These are phyloP conservation scores for Hirtodrosophila trivittata DNA, from an alignment of 2,888 invertebrate genomes.

Conservation along the genomic window DNA sequence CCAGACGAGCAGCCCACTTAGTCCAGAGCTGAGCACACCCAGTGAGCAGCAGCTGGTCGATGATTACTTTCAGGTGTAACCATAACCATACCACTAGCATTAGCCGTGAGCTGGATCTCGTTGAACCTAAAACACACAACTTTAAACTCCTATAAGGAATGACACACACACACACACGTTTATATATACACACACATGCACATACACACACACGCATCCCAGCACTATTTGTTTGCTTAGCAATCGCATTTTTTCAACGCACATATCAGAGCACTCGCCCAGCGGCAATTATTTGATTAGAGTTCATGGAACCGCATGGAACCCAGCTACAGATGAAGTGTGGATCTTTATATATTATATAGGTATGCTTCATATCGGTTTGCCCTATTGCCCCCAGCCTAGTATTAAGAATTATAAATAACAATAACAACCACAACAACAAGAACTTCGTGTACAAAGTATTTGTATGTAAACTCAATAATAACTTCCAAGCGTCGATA, in stretches of 20 bases:
- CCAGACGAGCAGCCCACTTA: constrained; percentile 67
- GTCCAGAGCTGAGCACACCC: constrained; percentile 65
- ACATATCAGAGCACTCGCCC: constrained; percentile 62
- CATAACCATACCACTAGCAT: constrained; percentile 1
- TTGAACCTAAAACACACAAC: no score
- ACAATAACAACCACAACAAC: constrained; percentile 13
- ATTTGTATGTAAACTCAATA: constrained; percentile 66
- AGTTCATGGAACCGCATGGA: constrained; percentile 43
- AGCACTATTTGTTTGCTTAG: constrained; percentile 52
- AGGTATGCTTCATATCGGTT: constrained; percentile 55
- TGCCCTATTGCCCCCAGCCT: constrained; percentile 56
- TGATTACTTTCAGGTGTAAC: constrained; percentile 84
- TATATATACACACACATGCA: constrained; percentile 16
- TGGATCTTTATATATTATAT: background rate
- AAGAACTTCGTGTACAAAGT: constrained; percentile 68
- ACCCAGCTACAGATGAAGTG: background rate
- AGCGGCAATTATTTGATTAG: constrained; percentile 50
- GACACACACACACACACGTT: constrained; percentile 15
- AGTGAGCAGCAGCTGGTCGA: constrained; percentile 80
- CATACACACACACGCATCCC: constrained; percentile 11
- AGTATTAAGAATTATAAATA: constrained; percentile 43
- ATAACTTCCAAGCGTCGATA: constrained; percentile 33
- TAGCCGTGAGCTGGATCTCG: constrained; percentile 68
- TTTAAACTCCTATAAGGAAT: background rate
- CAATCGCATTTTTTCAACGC: constrained; percentile 54